These are phyloP conservation scores for Prosapia bicincta DNA, from an alignment of 2,888 invertebrate genomes.

Conservation along the genomic window DNA sequence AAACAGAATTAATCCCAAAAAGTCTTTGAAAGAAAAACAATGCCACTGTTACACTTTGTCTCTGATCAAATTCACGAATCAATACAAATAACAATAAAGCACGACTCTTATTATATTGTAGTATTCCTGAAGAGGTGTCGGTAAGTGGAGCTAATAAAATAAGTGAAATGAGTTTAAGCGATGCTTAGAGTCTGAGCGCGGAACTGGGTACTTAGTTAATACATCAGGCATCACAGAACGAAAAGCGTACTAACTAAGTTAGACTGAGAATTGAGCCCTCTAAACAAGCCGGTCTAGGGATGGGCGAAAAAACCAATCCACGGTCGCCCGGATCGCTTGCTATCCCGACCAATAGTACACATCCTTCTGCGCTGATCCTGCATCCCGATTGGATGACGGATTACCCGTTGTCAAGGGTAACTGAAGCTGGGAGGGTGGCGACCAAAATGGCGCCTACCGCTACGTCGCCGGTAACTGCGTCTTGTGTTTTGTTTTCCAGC, in stretches of 20 bases:
- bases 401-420: conserved; percentile 13
- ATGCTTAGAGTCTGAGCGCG: conserved; percentile 19
- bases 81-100: conserved; percentile 11
- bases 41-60: not conserved
- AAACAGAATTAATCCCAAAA: not conserved
- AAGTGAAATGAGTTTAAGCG: conserved; percentile 31
- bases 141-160: conserved; percentile 31
- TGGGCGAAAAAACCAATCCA: conserved; percentile 27
- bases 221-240: conserved; percentile 57
- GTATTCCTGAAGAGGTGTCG: conserved; percentile 20
- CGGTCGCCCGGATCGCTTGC: conserved; percentile 36
- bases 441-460: conserved; percentile 20
- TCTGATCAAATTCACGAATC: not conserved
- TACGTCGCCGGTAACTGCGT: conserved; percentile 12
- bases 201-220: conserved; percentile 34
- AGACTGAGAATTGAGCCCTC: conserved; percentile 43
- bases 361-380: conserved; percentile 66
- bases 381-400: not conserved
- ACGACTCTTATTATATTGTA: conserved; percentile 31
- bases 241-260: conserved; percentile 63
- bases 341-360: conserved; percentile 41
- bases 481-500: conserved; percentile 29
- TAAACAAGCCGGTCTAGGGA: conserved; percentile 29
- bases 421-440: not conserved
- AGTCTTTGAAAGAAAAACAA: not conserved